A percentile compares a stretch with the other conserved stretches of the same genome.
Conservation (phyloP, 2,888 invertebrate genomes). For the Sphaeridia pumilis region DNA sequence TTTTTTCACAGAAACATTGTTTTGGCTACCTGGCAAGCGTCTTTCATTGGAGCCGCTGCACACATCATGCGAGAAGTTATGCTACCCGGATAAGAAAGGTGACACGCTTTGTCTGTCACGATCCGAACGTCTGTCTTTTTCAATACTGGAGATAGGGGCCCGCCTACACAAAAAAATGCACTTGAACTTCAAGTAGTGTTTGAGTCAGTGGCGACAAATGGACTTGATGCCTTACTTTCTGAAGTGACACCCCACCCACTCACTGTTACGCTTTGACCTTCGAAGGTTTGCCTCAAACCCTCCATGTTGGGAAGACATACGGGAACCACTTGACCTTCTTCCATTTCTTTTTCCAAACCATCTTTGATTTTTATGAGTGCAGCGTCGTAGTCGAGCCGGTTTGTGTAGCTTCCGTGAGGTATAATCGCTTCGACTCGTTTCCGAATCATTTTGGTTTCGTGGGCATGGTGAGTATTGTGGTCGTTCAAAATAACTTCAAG, state of each 20-base stretch:
- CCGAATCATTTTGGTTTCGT: conserved; percentile 10
- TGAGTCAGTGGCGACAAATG: not conserved
- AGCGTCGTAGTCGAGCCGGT: conserved; percentile 39
- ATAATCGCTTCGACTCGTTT: conserved; percentile 35
- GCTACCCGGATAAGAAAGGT: conserved; percentile 19
- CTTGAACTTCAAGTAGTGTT: too few relatives aligned
- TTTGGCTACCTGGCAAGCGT: conserved; percentile 25
- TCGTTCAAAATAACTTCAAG: conserved; percentile 29
- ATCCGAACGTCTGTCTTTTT: conserved; percentile 24
- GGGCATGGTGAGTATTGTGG: conserved; percentile 16
- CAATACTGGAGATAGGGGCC: conserved; percentile 20
- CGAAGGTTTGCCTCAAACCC: conserved; percentile 26
- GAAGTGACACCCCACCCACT: conserved; percentile 38
- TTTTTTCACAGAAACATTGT: too few relatives aligned
- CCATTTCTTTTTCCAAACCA: conserved; percentile 25
- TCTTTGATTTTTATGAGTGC: conserved; percentile 39
- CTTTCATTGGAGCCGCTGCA: conserved; percentile 27
- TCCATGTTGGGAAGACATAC: conserved; percentile 36
- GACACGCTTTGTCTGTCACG: conserved; percentile 24
- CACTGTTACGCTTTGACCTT: conserved; percentile 37
- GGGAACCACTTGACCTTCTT: conserved; percentile 32
- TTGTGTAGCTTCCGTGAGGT: conserved; percentile 37
- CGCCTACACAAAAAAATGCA: conserved; percentile 16
- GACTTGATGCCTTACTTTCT: conserved; percentile 31
- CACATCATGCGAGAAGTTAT: conserved; percentile 34